Percentiles rank a stretch among this genome's conserved stretches.
These are phyloP conservation scores for Palythoa grandiflora DNA, from an alignment of 92 coral and sea anemone species.

Conservation along the genomic window DNA sequence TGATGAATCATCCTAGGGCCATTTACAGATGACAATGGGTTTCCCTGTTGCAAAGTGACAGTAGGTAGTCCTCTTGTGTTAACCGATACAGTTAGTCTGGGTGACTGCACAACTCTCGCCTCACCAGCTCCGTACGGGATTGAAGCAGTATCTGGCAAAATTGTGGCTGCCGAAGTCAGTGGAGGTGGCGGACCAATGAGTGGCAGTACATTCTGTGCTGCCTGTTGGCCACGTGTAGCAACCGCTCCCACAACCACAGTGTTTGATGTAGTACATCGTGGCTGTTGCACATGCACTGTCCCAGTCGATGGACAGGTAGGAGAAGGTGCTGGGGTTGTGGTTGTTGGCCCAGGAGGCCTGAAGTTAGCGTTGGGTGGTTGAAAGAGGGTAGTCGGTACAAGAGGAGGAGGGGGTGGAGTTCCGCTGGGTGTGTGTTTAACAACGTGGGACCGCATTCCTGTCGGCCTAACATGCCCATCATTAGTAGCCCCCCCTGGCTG, in stretches of 20 bases:
- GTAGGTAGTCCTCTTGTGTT: slow-evolving; percentile 63
- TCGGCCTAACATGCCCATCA: slow-evolving; percentile 39
- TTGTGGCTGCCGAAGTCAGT: slow-evolving; percentile 29
- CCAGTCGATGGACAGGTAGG: slow-evolving; percentile 16
- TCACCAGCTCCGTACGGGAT: slow-evolving; percentile 24
- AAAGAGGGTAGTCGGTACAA: slow-evolving; percentile 28
- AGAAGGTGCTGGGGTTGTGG: not conserved
- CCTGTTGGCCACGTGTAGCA: slow-evolving; percentile 10
- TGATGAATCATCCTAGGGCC: slow-evolving; percentile 38
- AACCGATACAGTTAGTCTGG: slow-evolving; percentile 74
- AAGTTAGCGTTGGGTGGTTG: not conserved
- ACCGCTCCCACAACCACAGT: slow-evolving; percentile 9
- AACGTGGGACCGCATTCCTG: slow-evolving; percentile 56
- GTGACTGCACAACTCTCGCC: slow-evolving; percentile 47
- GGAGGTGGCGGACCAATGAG: slow-evolving; percentile 38
- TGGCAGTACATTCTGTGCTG: slow-evolving; percentile 21
- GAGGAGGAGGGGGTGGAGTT: slow-evolving; percentile 50
- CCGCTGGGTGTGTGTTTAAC: slow-evolving; percentile 50
- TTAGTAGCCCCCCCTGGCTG: slow-evolving; percentile 57
- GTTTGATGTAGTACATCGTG: not conserved
- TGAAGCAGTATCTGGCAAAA: not conserved
- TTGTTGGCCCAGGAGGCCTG: slow-evolving; percentile 25
- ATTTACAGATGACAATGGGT: not conserved
- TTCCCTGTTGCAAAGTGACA: slow-evolving; percentile 8
- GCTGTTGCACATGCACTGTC: slow-evolving; percentile 21